Percentiles rank a stretch among this genome's conserved stretches.
Conservation (phyloP, 1,140 invertebrate genomes). For the Drosophila cardini region DNA sequence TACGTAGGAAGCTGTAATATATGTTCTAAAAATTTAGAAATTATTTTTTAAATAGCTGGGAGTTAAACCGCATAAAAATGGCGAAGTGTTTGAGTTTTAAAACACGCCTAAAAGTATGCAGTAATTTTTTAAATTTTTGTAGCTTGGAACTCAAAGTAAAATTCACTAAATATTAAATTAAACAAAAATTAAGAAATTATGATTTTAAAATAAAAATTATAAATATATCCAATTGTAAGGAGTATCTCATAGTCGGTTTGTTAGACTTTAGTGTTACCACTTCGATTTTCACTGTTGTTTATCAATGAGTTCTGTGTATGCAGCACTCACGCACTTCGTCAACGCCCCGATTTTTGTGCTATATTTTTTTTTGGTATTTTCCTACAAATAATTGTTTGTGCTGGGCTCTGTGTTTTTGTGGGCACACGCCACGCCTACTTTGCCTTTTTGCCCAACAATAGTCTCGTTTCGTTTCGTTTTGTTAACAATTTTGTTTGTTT, state of each 20-base stretch:
- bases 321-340: constrained; percentile 24
- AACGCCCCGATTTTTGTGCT: constrained; percentile 19
- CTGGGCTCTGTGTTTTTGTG: constrained; percentile 8
- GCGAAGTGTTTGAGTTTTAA: too few species aligned
- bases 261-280: background rate
- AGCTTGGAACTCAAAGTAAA: too few species aligned
- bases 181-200: too few species aligned
- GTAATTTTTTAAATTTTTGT: too few species aligned
- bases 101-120: too few species aligned
- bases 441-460: constrained; percentile 3
- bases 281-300: background rate
- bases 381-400: background rate
- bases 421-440: constrained; percentile 25
- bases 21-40: too few species aligned
- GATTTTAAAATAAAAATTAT: too few species aligned
- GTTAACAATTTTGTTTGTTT: constrained; percentile 41
- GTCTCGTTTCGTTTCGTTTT: constrained; percentile 40
- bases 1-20: too few species aligned
- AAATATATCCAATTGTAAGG: background rate
- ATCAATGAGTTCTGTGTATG: constrained; percentile 1
- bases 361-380: constrained; percentile 11
- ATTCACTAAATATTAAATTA: too few species aligned
- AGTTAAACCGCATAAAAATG: too few species aligned
- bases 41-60: too few species aligned
- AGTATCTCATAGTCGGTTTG: background rate